These are phyloP conservation scores for Scaptomyza cyrtandrae DNA, from an alignment of 2,888 invertebrate species.

Conservation along the genomic window DNA sequence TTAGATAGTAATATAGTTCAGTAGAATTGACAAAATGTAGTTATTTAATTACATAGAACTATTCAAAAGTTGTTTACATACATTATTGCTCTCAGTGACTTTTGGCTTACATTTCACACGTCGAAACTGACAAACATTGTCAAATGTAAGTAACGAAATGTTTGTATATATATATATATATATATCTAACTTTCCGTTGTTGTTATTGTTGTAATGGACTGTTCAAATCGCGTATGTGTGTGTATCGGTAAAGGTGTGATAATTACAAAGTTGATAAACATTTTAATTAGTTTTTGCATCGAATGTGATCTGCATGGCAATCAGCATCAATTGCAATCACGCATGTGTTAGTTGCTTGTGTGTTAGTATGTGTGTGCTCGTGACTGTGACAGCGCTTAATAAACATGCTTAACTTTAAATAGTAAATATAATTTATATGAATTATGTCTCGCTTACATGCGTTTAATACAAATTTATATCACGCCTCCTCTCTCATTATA, in stretches of 20 bases:
- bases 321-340: constrained; percentile 71
- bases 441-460: constrained; percentile 60
- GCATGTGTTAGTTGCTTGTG: constrained; percentile 29
- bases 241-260: constrained; percentile 43
- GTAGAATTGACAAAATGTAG: neutral
- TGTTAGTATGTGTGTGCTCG: constrained; percentile 50
- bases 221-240: constrained; percentile 43
- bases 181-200: no score
- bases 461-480: constrained; percentile 55
- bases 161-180: neutral
- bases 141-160: neutral
- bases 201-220: constrained; percentile 2
- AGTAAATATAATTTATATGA: constrained; percentile 66
- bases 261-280: constrained; percentile 76
- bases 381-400: constrained; percentile 40
- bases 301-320: constrained; percentile 61
- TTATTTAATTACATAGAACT: neutral
- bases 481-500: constrained; percentile 52
- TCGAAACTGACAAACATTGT: constrained; percentile 5
- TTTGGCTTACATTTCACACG: constrained; percentile 7
- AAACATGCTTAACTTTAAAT: constrained; percentile 71
- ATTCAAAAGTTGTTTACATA: neutral
- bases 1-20: neutral
- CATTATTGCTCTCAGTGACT: constrained; percentile 15
- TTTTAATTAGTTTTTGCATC: constrained; percentile 72